Conservation (phyloP, 2,888 invertebrate species). For the Thecocarcelia acutangulata region DNA sequence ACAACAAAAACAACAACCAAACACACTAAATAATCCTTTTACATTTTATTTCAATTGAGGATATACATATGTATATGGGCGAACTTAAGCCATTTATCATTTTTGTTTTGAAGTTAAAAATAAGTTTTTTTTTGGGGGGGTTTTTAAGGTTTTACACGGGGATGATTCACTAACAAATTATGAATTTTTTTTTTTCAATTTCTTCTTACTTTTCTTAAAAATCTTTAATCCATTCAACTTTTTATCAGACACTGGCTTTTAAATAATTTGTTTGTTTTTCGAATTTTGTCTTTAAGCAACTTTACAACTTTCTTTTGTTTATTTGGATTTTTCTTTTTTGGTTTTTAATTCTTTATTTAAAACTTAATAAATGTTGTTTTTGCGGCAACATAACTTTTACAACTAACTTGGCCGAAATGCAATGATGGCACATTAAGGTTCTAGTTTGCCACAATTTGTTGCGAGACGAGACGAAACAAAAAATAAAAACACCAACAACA, state of each 20-base stretch:
- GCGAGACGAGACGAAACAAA: slow-evolving; percentile 10
- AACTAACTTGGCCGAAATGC: slow-evolving; percentile 63
- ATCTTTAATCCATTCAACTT: background rate
- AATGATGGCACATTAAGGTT: slow-evolving; percentile 66
- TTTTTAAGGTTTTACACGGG: background rate
- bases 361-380: slow-evolving; percentile 46
- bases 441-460: slow-evolving; percentile 59
- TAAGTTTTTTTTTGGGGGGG: slow-evolving; percentile 6
- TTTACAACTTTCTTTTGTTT: slow-evolving; percentile 54
- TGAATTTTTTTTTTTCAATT: slow-evolving; percentile 29
- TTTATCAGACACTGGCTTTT: background rate
- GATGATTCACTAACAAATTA: slow-evolving; percentile 48
- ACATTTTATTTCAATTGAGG: slow-evolving; percentile 23
- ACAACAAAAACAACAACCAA: slow-evolving; percentile 12
- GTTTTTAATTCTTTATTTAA: slow-evolving; percentile 27
- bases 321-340: slow-evolving; percentile 13
- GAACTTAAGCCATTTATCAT: slow-evolving; percentile 27
- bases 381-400: slow-evolving; percentile 68
- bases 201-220: background rate
- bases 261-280: background rate
- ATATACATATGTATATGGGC: slow-evolving; percentile 24
- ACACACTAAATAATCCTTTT: slow-evolving; percentile 24
- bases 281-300: slow-evolving; percentile 19
- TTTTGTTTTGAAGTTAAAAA: slow-evolving; percentile 1
- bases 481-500: background rate